Conservation (phyloP, 2,888 invertebrate genomes). For the Netelia virgata region DNA sequence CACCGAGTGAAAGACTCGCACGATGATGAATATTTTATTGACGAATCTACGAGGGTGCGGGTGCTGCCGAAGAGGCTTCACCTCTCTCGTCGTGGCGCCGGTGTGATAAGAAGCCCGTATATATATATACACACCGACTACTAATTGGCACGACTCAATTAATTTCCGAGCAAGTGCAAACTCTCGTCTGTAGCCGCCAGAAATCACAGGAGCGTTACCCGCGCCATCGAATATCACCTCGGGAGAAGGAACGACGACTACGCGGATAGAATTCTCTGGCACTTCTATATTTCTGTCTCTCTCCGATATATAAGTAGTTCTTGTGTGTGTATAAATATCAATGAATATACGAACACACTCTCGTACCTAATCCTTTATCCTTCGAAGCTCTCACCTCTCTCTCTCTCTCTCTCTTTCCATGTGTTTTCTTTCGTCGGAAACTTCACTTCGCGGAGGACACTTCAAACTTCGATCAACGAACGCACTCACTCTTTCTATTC, state of each 20-base stretch:
- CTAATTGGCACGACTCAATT: constrained; percentile 75
- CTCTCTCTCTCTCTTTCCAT: neutral
- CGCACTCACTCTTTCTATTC: neutral
- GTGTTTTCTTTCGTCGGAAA: constrained; percentile 38
- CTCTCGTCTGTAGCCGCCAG: constrained; percentile 20
- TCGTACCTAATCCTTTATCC: neutral
- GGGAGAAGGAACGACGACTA: constrained; percentile 22
- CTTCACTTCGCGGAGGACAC: constrained; percentile 25
- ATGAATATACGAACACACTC: neutral
- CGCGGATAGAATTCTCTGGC: constrained; percentile 52
- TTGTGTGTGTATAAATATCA: neutral
- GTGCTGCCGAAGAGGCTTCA: neutral
- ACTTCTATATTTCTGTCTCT: constrained; percentile 19
- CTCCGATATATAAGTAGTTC: neutral
- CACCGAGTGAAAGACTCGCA: neutral
- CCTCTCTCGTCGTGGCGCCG: neutral
- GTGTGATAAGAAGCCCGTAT: constrained; percentile 4
- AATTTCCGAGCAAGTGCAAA: constrained; percentile 62
- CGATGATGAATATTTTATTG: neutral
- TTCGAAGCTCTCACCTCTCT: neutral
- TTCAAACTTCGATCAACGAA: constrained; percentile 9
- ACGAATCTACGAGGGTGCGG: neutral
- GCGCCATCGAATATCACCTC: constrained; percentile 49
- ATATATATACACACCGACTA: constrained; percentile 40
- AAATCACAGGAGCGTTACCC: constrained; percentile 39